phyloP scores from a whole-genome alignment of 2,113 vertebrate species.

The Megaceryle torquata region DNA sequence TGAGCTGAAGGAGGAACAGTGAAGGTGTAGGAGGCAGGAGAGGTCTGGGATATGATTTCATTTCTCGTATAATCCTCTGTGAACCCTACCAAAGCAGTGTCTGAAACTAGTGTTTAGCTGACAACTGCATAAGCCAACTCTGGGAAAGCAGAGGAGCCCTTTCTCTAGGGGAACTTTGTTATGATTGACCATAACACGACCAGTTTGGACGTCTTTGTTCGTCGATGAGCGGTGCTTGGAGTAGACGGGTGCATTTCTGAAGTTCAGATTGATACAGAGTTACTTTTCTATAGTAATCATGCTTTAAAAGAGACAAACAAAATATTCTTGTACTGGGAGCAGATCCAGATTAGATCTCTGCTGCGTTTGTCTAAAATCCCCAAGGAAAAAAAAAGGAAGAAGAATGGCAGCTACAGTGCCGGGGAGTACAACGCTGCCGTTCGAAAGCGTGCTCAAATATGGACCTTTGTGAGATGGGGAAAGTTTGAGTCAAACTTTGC shows the following conservation, averaged over 20 bases:
- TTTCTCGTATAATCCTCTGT: neutral
- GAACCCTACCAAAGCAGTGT: neutral
- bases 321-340: neutral
- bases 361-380: neutral
- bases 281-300: neutral
- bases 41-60: neutral
- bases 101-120: neutral
- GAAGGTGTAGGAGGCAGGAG: neutral
- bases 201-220: neutral
- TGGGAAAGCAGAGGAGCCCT: neutral
- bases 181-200: neutral
- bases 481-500: neutral
- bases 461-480: neutral
- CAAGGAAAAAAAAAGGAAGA: neutral
- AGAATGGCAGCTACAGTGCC: neutral
- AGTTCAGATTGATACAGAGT: neutral
- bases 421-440: neutral
- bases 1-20: neutral
- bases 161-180: neutral
- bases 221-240: neutral
- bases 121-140: neutral
- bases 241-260: neutral
- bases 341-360: neutral
- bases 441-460: neutral
- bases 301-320: neutral